Evolutionary conservation across 2,888 invertebrate species (phyloP).

Genomic region (Bedellia somnulentella): DNA sequence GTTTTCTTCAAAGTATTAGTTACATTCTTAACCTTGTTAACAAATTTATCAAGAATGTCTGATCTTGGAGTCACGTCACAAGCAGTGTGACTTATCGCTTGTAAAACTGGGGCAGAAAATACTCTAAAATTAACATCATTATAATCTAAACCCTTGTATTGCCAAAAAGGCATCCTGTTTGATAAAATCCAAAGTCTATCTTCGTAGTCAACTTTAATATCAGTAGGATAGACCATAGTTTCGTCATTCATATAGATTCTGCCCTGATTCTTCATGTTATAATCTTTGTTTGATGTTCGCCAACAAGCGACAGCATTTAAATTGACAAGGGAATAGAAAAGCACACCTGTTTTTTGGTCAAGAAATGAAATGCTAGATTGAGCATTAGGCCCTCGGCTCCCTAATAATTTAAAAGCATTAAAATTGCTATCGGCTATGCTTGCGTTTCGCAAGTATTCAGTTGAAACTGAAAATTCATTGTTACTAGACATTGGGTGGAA

Average conservation of each 20-base stretch:
- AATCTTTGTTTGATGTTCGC: constrained; percentile 69
- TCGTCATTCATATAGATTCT: constrained; percentile 70
- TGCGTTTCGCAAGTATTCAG: constrained; percentile 65
- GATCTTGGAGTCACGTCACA: constrained; percentile 65
- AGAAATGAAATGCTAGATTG: constrained; percentile 75
- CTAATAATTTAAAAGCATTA: constrained; percentile 67
- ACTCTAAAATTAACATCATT: constrained; percentile 72
- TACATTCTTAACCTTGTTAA: constrained; percentile 49
- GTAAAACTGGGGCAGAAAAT: constrained; percentile 66
- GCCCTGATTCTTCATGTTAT: constrained; percentile 70
- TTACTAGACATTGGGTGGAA: constrained; percentile 80
- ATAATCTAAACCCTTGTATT: constrained; percentile 65
- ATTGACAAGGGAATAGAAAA: constrained; percentile 76
- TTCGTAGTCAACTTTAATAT: constrained; percentile 73
- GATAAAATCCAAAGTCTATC: constrained; percentile 75
- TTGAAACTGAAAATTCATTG: constrained; percentile 75
- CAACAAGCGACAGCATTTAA: constrained; percentile 78
- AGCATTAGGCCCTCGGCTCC: constrained; percentile 69
- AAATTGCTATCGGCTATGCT: constrained; percentile 58
- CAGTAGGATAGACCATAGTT: constrained; percentile 76
- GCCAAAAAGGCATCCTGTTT: constrained; percentile 70
- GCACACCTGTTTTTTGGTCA: constrained; percentile 69
- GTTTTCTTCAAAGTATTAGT: constrained; percentile 27
- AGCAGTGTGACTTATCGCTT: constrained; percentile 71
- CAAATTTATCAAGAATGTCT: constrained; percentile 57